Percentiles rank a stretch among this genome's conserved stretches.
Conservation (phyloP, 2,888 invertebrate species). For the Diadegma fenestrale region DNA sequence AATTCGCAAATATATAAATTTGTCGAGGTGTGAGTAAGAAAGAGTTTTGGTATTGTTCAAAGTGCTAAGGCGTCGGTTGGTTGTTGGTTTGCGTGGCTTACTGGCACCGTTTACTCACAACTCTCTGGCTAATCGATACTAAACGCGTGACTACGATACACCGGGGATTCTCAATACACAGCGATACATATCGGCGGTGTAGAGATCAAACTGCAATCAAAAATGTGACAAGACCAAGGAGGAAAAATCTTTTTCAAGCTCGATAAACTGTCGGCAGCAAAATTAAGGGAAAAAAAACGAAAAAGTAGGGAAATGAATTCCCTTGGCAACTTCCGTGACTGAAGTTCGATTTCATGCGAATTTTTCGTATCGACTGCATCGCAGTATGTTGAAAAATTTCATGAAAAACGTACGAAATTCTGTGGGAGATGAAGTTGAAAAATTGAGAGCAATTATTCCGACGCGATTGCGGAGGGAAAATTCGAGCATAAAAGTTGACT, state of each 20-base stretch:
- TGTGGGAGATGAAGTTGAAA: not conserved
- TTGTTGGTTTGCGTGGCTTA: slow-evolving; percentile 51
- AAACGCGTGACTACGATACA: slow-evolving; percentile 61
- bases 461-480: not conserved
- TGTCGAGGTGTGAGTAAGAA: too few relatives aligned
- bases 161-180: slow-evolving; percentile 46
- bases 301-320: not conserved
- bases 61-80: slow-evolving; percentile 30
- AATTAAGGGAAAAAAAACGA: not conserved
- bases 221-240: not conserved
- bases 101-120: slow-evolving; percentile 68
- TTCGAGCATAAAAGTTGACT: too few relatives aligned
- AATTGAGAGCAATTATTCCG: not conserved
- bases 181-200: not conserved
- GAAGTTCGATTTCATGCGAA: not conserved
- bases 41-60: not conserved
- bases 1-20: not conserved
- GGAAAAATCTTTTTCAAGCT: not conserved
- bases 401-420: not conserved
- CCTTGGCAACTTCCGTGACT: not conserved
- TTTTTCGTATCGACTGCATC: not conserved
- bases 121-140: slow-evolving; percentile 70
- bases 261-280: not conserved
- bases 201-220: not conserved
- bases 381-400: not conserved